Conservation (phyloP, 2,888 invertebrate species). For the Campaea margaritaria region DNA sequence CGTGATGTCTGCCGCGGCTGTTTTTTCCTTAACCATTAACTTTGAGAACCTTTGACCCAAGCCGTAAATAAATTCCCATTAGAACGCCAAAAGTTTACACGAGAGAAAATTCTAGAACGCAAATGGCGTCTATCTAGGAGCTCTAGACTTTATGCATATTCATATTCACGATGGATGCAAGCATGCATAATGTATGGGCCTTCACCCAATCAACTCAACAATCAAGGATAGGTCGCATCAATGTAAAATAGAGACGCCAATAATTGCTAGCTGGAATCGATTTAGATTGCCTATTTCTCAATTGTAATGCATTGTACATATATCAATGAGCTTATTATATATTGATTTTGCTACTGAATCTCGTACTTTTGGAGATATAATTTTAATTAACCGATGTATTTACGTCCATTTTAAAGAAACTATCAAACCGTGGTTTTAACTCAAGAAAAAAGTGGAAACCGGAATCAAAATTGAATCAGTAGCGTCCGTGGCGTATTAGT, state of each 20-base stretch:
- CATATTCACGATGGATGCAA: conserved; percentile 40
- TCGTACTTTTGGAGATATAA: too few species aligned
- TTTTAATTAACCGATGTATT: too few species aligned
- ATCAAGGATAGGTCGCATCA: conserved; percentile 22
- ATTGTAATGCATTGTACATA: conserved; percentile 14
- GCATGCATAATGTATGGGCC: conserved; percentile 40
- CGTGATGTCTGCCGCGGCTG: too few species aligned
- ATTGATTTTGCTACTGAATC: too few species aligned
- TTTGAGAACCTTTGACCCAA: conserved; percentile 29
- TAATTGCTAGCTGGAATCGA: conserved; percentile 3
- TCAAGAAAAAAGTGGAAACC: too few species aligned
- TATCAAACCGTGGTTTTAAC: too few species aligned
- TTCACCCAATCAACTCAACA: conserved; percentile 34
- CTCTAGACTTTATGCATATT: conserved; percentile 33
- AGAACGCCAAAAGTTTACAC: conserved; percentile 29
- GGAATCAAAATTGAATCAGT: too few species aligned
- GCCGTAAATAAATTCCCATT: conserved; percentile 31
- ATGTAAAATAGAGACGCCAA: conserved; percentile 13
- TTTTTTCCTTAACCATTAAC: neutral
- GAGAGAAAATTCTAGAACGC: conserved; percentile 6
- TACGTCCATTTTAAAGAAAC: too few species aligned
- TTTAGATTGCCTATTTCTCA: neutral
- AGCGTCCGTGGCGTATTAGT: too few species aligned
- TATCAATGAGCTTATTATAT: conserved; percentile 6
- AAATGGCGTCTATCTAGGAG: too few species aligned